A percentile compares a stretch with the other conserved stretches of the same genome.
Evolutionary conservation across 2,113 vertebrate genomes (phyloP).

Genomic region (Petrocephalus microphthalmus): DNA sequence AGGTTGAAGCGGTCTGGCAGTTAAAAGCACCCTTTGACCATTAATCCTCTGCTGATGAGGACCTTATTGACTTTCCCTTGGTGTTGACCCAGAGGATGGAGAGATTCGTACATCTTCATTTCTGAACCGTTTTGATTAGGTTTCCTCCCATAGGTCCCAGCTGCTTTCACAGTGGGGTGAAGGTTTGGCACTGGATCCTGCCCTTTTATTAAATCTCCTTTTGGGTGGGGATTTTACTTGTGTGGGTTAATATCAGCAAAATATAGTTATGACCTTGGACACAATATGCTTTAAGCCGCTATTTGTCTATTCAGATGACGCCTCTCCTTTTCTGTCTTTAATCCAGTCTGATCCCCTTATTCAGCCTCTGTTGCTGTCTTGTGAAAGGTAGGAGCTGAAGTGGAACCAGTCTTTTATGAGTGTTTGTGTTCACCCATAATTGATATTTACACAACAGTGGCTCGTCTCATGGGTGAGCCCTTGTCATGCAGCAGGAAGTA

Average conservation of each 20-base stretch:
- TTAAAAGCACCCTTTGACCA: conserved; percentile 43
- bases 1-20: conserved; percentile 46
- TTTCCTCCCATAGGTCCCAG: neutral
- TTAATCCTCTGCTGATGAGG: conserved; percentile 40
- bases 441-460: neutral
- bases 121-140: neutral
- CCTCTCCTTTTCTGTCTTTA: neutral
- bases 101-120: conserved; percentile 3
- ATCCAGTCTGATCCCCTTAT: neutral
- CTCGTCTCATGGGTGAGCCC: neutral
- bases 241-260: neutral
- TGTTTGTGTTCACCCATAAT: neutral
- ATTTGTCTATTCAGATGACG: neutral
- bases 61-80: conserved; percentile 33
- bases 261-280: conserved; percentile 4
- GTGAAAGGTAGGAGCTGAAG: neutral
- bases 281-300: neutral
- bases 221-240: neutral
- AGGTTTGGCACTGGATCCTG: neutral
- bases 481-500: neutral
- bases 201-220: conserved; percentile 23
- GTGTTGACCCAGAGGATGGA: neutral
- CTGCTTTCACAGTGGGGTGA: neutral
- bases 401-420: neutral
- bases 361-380: neutral